Evolutionary conservation across 2,888 invertebrate species (phyloP), one percentile per base, ranked within the genome.

Genomic region (Slavum lentiscoides): DNA sequence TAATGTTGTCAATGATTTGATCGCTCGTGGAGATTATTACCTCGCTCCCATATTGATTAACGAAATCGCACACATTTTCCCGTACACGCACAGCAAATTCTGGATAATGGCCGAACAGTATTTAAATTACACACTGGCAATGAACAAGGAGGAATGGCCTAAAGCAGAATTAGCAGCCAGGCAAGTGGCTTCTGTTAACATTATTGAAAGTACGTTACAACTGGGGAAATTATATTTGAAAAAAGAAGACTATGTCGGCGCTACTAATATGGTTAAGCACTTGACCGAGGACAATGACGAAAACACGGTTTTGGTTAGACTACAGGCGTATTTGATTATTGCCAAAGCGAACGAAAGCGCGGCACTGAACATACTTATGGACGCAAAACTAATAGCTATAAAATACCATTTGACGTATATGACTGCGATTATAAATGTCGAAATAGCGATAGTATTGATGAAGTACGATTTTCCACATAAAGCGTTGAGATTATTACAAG

Each of bases 311-410:
- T 94, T 84, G 88, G 90, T 39, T 91, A 92, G 86, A 89, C 94
- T 7, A 37, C 61, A 82, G 62, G 83, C 83, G 39, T 82, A 82
- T 15, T 43, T 83, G 23, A 83, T 83, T 30, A 67, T 69, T 21
- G 81, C 83, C 2, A 82, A 77, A 72, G 83, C 82, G 8, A 83
- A 82, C 21, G 82, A 80, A 58, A 82, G 81, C 61, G 72, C 83
- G 39, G 73, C 82, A 43, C 49, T 83, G n/a, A 80, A 70, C 43
- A 75, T 83, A 70, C 72, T 83, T 7, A 82, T 74, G 66, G 93
- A 94, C 83, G 94, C 94, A 85, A 90, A 92, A 82, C 91, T 92
- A 83, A 88, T 95, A 74, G 92, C 94, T 86, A 90, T 91, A 84
- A 92, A 93, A 85, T 91, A 91, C 86, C 90, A 90, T 21, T 67